phyloP scores from a whole-genome alignment of 2,888 invertebrate species.

The Ophonus ardosiacus region DNA sequence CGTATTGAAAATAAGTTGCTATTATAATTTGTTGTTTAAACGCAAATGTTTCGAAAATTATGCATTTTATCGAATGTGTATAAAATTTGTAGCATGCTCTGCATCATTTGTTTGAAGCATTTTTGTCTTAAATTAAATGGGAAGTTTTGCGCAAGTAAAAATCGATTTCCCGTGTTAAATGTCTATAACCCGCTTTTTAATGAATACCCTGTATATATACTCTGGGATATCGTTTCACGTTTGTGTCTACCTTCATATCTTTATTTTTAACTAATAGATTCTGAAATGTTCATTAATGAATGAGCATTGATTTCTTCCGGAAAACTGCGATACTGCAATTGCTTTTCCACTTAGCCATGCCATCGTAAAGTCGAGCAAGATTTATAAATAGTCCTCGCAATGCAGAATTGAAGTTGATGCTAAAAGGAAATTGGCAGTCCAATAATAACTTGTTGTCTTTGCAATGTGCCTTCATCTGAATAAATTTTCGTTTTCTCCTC shows the following conservation, averaged over 20 bases:
- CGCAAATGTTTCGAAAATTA: too few species aligned
- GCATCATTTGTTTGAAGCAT: too few species aligned
- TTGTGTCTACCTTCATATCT: background rate
- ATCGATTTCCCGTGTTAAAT: too few species aligned
- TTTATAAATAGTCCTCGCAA: background rate
- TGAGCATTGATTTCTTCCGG: background rate
- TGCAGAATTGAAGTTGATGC: background rate
- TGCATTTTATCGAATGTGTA: too few species aligned
- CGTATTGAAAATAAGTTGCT: too few species aligned
- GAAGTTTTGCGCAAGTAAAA: too few species aligned
- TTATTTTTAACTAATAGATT: background rate
- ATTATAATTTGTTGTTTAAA: too few species aligned
- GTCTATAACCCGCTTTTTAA: too few species aligned
- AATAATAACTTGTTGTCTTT: background rate
- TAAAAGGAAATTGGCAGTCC: background rate
- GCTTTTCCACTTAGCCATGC: background rate
- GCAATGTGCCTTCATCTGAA: background rate
- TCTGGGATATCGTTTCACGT: background rate
- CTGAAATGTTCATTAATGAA: background rate
- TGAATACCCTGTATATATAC: too few species aligned
- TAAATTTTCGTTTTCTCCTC: background rate
- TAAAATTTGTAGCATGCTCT: too few species aligned
- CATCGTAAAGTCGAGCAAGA: background rate
- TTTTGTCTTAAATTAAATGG: too few species aligned
- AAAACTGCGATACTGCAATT: background rate